These are phyloP conservation scores for Coendou prehensilis DNA, from an alignment of 2,797 vertebrate genomes.

Conservation along the genomic window DNA sequence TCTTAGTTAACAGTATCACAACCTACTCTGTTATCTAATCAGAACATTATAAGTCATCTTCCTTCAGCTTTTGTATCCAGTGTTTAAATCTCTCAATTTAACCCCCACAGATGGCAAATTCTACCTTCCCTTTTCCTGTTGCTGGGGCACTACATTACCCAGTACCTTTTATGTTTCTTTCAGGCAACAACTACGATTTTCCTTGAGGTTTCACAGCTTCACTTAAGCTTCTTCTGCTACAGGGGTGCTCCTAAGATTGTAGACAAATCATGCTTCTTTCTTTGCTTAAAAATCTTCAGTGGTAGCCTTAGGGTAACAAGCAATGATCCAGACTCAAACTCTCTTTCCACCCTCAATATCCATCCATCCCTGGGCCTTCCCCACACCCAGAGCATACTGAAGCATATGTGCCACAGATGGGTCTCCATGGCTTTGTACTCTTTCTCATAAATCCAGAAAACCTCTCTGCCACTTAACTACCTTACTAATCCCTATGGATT, in stretches of 20 bases:
- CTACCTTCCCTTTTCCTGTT: neutral
- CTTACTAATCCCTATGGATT: neutral
- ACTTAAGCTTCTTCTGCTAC: neutral
- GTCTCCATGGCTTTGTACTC: neutral
- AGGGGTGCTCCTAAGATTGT: neutral
- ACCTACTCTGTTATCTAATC: neutral
- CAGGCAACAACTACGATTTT: neutral
- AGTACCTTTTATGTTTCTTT: neutral
- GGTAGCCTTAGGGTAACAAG: neutral
- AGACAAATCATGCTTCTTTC: neutral
- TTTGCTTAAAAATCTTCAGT: constrained; percentile 7
- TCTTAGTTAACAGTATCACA: neutral
- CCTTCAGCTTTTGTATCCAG: neutral
- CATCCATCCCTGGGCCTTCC: neutral
- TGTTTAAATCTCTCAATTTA: neutral
- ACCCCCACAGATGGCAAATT: neutral
- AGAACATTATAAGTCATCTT: neutral
- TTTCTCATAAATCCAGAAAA: neutral
- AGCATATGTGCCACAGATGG: neutral
- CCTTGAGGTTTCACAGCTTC: neutral
- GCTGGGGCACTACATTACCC: neutral
- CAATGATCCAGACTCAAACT: neutral
- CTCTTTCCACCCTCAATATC: neutral
- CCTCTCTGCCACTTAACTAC: neutral
- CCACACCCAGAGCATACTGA: neutral